phyloP scores from a whole-genome alignment of 2,113 vertebrate species.

The Cephalophus harveyi region DNA sequence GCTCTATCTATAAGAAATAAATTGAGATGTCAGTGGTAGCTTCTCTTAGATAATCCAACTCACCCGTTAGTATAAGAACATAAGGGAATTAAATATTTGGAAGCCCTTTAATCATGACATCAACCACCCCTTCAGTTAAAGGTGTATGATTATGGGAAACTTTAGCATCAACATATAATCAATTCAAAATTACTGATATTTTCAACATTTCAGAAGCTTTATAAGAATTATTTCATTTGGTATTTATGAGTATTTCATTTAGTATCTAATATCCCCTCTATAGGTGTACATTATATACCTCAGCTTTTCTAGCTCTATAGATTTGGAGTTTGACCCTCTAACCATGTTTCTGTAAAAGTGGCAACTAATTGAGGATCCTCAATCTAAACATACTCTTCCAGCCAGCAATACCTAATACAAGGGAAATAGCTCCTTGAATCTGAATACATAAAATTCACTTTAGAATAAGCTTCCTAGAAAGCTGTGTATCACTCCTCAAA shows the following conservation, averaged over 20 bases:
- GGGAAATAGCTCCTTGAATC: not conserved
- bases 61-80: not conserved
- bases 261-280: not conserved
- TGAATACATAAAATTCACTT: not conserved
- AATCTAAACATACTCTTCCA: not conserved
- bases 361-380: not conserved
- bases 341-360: not conserved
- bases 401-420: not conserved
- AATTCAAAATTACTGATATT: not conserved
- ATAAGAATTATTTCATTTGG: not conserved
- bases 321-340: not conserved
- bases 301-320: not conserved
- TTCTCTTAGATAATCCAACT: not conserved
- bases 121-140: not conserved
- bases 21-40: not conserved
- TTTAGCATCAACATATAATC: not conserved
- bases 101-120: not conserved
- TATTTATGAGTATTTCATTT: not conserved
- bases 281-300: not conserved
- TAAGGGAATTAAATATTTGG: not conserved
- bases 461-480: not conserved
- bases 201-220: not conserved
- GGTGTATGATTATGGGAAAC: not conserved
- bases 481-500: not conserved
- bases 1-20: not conserved